A percentile compares a stretch with the other conserved stretches of the same genome.
These are phyloP conservation scores for Drosophila gaucha DNA, from an alignment of 2,888 invertebrate genomes.

Conservation along the genomic window DNA sequence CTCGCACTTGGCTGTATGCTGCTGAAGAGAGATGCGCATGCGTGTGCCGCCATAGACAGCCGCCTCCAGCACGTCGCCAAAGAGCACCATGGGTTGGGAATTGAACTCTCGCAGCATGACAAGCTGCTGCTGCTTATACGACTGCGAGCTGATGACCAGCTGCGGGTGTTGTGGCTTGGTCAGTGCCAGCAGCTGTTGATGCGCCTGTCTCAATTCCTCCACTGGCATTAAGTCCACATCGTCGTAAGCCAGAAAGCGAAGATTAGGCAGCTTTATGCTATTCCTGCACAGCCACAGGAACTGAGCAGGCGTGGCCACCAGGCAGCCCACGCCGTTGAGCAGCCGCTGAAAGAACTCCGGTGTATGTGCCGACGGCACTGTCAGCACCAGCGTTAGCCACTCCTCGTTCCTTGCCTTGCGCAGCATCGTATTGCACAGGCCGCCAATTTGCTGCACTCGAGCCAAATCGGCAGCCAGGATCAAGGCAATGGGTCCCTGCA, in stretches of 20 bases:
- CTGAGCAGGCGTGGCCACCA: slow-evolving; percentile 58
- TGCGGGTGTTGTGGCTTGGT: slow-evolving; percentile 30
- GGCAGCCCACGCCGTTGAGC: slow-evolving; percentile 55
- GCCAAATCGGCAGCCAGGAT: slow-evolving; percentile 45
- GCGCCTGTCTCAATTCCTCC: slow-evolving; percentile 15
- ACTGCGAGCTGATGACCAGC: slow-evolving; percentile 46
- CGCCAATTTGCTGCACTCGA: slow-evolving; percentile 36
- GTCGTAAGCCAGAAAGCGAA: slow-evolving; percentile 55
- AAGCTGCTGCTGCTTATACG: slow-evolving; percentile 18
- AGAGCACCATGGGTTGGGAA: slow-evolving; percentile 40
- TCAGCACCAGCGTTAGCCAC: slow-evolving; percentile 26
- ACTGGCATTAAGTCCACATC: slow-evolving; percentile 56
- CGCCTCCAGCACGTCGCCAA: slow-evolving; percentile 65
- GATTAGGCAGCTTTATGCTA: slow-evolving; percentile 21
- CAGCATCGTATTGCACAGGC: slow-evolving; percentile 38
- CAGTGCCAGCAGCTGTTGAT: slow-evolving; percentile 13
- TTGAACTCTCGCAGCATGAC: slow-evolving; percentile 26
- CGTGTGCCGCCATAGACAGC: slow-evolving; percentile 54
- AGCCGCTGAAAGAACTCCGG: slow-evolving; percentile 41
- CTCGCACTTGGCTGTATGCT: slow-evolving; percentile 14
- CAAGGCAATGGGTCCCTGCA: slow-evolving; percentile 41
- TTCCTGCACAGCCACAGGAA: slow-evolving; percentile 35
- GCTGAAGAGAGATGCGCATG: slow-evolving; percentile 33
- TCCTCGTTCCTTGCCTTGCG: slow-evolving; percentile 24
- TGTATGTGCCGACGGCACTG: slow-evolving; percentile 34